Percentiles rank a stretch among this genome's conserved stretches.
Conservation (phyloP, 2,113 vertebrate species). For the Murina feae region DNA sequence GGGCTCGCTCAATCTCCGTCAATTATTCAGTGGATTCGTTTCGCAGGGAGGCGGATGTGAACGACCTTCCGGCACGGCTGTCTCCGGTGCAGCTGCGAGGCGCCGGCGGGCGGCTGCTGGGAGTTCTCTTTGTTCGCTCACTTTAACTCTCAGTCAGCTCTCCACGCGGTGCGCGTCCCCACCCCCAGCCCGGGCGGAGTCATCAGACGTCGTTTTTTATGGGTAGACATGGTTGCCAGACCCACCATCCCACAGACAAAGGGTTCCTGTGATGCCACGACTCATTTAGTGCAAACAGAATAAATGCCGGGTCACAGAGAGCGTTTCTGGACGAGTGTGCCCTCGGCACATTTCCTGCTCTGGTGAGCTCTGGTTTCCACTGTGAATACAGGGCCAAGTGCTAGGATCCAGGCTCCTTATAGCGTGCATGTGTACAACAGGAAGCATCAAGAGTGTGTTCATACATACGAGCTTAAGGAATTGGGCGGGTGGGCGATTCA, state of each 20-base stretch:
- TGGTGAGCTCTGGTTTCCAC: neutral
- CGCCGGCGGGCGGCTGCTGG: neutral
- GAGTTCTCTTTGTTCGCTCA: slow-evolving; percentile 77
- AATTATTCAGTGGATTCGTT: slow-evolving; percentile 61
- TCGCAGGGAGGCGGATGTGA: neutral
- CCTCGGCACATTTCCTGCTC: neutral
- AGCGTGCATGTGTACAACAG: neutral
- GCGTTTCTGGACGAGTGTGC: neutral
- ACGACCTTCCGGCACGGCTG: neutral
- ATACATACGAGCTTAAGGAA: neutral
- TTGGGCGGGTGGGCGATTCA: neutral
- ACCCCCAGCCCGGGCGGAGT: slow-evolving; percentile 66
- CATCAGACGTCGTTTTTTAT: neutral
- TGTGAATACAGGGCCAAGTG: neutral
- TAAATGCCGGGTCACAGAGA: neutral
- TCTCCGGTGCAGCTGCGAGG: neutral
- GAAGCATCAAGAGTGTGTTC: neutral
- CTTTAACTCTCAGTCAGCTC: slow-evolving; percentile 50
- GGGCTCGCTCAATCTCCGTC: slow-evolving; percentile 41
- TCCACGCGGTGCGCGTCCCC: slow-evolving; percentile 49
- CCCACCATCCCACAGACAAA: slow-evolving; percentile 62
- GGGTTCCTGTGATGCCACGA: neutral
- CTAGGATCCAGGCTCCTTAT: neutral
- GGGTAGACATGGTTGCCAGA: slow-evolving; percentile 37
- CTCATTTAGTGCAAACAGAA: neutral